Conservation (phyloP, 2,113 vertebrate species). For the Tupaia chinensis region DNA sequence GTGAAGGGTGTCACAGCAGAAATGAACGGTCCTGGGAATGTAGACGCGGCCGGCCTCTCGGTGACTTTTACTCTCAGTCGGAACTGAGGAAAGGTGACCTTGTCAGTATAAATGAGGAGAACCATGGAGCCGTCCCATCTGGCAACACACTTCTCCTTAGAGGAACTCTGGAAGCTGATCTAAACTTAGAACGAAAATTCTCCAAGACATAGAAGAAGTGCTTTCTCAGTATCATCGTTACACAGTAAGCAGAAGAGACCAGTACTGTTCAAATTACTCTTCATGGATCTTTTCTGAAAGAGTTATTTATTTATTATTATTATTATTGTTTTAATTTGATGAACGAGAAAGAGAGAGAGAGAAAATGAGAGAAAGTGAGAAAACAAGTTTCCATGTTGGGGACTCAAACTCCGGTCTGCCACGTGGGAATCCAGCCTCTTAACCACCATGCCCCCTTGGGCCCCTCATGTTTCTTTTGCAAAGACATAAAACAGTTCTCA, state of each 20-base stretch:
- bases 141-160: too few relatives aligned
- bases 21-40: rapidly evolving
- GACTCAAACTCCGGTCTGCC: too few relatives aligned
- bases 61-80: rapidly evolving
- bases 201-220: neutral
- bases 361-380: too few relatives aligned
- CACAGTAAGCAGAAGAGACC: neutral
- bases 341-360: too few relatives aligned
- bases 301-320: too few relatives aligned
- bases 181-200: neutral
- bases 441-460: too few relatives aligned
- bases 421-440: too few relatives aligned
- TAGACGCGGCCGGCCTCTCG: rapidly evolving
- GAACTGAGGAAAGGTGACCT: rapidly evolving
- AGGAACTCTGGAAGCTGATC: neutral
- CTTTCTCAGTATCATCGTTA: rapidly evolving
- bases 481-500: neutral
- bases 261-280: too few relatives aligned
- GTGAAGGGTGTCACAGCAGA: rapidly evolving
- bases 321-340: too few relatives aligned
- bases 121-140: neutral
- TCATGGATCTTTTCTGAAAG: rapidly evolving
- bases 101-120: rapidly evolving
- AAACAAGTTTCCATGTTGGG: too few relatives aligned
- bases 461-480: rapidly evolving